Evolutionary conservation across 1,140 invertebrate species (phyloP), one percentile per base, ranked within the genome.

Genomic region (Saxidomus purpurata): DNA sequence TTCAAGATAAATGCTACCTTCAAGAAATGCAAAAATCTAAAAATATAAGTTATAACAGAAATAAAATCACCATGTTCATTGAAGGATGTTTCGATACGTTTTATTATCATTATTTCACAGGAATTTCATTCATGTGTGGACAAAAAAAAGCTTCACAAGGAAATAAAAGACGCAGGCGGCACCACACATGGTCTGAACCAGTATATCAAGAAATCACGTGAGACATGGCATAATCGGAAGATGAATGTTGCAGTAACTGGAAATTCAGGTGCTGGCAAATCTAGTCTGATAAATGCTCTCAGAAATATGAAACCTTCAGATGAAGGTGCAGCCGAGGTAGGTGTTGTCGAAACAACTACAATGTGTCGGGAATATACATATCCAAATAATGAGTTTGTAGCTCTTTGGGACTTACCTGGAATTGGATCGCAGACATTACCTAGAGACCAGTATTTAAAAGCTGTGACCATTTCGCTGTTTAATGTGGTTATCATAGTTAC

Each of bases 231-330:
- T 15, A 25, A 76, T 17, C 19, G 36, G 8, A 31, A 80, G 17
- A n/a, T 80, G 17, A 80, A 80, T 22, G 49, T 80, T 80, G 77
- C 77, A 0, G 40, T 80, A 0, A 55, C 49, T 49, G 77, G 77
- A 31, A 31, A 36, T 15, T 25, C 43, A 38, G 77, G 77, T 49
- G 17, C 43, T n/a, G 77, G 77, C 11, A 80, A 80, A 55, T 80
- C 77, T 38, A 80, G 43, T 22, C 34, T 80, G 13, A 80, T 80
- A 52, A 80, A 80, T 80, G 77, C 77, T 0, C 40, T 80, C 0
- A 36, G 77, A 55, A 34, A 36, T 36, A 22, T 80, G 31, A 80
- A 55, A 49, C 17, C 43, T n/a, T 28, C 31, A 9, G 25, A 55
- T 55, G 17, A 80, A 25, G 49, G 49, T 22, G 77, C 77, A 17